phyloP scores from a whole-genome alignment of 2,888 invertebrate species.

The Linnaemya vulpina region DNA sequence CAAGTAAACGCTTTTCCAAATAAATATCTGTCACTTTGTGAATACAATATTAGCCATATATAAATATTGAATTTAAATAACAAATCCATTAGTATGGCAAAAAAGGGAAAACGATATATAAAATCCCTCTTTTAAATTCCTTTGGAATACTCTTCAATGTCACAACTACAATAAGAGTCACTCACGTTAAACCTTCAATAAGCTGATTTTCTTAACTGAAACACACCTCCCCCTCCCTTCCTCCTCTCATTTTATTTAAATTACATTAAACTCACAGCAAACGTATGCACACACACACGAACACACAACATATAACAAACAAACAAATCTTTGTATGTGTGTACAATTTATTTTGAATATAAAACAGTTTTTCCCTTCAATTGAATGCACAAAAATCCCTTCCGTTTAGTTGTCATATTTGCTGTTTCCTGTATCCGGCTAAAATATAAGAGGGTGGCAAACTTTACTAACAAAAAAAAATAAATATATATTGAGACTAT shows the following conservation, averaged over 20 bases:
- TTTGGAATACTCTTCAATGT: constrained; percentile 34
- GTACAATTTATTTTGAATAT: constrained; percentile 43
- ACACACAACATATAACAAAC: not conserved
- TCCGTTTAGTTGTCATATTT: constrained; percentile 81
- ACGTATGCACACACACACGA: constrained; percentile 1
- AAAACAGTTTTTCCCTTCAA: constrained; percentile 67
- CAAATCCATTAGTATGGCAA: not conserved
- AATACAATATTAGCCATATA: not conserved
- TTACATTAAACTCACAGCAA: constrained; percentile 7
- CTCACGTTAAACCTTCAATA: not conserved
- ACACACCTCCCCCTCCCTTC: not conserved
- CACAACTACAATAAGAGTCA: constrained; percentile 9
- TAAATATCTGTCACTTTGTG: not conserved
- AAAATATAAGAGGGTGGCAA: constrained; percentile 48
- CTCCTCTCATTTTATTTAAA: constrained; percentile 1
- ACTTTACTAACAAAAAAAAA: constrained; percentile 3
- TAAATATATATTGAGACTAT: not conserved
- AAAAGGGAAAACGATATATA: not conserved
- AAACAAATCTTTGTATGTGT: not conserved
- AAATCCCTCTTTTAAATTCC: not conserved
- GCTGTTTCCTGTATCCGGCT: constrained; percentile 81
- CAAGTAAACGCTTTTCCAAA: not conserved
- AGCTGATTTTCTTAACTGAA: too few species aligned
- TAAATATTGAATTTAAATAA: not conserved
- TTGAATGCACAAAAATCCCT: constrained; percentile 76